phyloP scores from a whole-genome alignment of 2,113 vertebrate genomes.

The Columba janthina region DNA sequence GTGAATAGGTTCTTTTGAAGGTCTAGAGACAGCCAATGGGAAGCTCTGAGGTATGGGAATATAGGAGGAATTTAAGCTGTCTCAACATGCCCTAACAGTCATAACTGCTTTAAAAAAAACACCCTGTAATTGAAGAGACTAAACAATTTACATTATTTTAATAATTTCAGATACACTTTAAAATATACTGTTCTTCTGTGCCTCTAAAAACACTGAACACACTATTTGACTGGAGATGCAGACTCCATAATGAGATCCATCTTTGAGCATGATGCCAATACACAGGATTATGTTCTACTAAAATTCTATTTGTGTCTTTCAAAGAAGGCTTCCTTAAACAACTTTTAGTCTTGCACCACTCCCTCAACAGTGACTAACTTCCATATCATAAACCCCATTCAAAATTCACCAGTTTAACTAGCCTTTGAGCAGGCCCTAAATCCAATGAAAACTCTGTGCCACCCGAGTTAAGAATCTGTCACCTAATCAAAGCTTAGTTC shows the following conservation, averaged over 20 bases:
- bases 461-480: background rate
- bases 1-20: conserved; percentile 14
- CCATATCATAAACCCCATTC: background rate
- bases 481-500: background rate
- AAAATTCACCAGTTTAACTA: background rate
- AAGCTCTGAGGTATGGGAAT: conserved; percentile 21
- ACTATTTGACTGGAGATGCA: background rate
- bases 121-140: background rate
- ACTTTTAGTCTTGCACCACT: background rate
- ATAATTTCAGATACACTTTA: conserved; percentile 19
- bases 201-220: background rate
- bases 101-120: background rate
- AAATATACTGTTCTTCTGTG: background rate
- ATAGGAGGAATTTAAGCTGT: conserved; percentile 39
- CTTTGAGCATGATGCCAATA: background rate
- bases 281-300: background rate
- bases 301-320: background rate
- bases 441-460: background rate
- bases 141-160: conserved; percentile 34
- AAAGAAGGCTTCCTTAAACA: background rate
- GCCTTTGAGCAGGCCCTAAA: background rate
- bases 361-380: background rate
- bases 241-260: background rate
- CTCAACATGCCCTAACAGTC: conserved; percentile 39
- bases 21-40: conserved; percentile 1